Percentiles rank a stretch among this genome's conserved stretches.
Conservation (phyloP, 2,797 vertebrate species). For the Sebastolobus alascanus region DNA sequence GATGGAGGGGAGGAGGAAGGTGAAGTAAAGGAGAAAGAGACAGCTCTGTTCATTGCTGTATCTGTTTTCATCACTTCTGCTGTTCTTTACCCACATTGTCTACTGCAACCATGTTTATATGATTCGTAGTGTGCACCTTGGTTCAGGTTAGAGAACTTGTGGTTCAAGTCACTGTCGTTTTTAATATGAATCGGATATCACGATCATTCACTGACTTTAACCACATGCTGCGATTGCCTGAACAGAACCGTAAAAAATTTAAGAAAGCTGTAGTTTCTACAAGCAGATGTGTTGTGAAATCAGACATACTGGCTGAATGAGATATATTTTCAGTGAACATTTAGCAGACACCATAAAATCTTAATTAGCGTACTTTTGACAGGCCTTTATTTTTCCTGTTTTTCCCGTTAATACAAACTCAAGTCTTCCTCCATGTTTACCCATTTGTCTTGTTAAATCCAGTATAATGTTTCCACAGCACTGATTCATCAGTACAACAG, state of each 20-base stretch:
- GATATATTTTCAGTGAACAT: neutral
- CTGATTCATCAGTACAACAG: no score
- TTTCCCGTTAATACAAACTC: no score
- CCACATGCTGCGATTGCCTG: no score
- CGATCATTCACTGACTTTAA: no score
- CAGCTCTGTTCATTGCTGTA: neutral
- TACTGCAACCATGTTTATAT: neutral
- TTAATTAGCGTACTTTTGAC: neutral
- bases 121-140: no score
- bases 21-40: slow-evolving; percentile 3
- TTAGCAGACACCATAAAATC: neutral
- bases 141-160: no score
- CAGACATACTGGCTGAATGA: neutral
- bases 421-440: neutral
- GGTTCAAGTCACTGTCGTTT: no score
- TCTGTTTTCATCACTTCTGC: neutral
- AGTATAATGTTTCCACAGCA: fast-evolving
- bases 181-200: no score
- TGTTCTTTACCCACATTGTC: neutral
- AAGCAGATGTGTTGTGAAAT: neutral
- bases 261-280: neutral
- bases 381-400: neutral
- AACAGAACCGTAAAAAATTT: neutral
- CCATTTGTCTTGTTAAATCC: no score
- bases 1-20: neutral